A percentile compares a stretch with the other conserved stretches of the same genome.
These are phyloP conservation scores for Athalia circularis DNA, from an alignment of 2,888 invertebrate species.

Conservation along the genomic window DNA sequence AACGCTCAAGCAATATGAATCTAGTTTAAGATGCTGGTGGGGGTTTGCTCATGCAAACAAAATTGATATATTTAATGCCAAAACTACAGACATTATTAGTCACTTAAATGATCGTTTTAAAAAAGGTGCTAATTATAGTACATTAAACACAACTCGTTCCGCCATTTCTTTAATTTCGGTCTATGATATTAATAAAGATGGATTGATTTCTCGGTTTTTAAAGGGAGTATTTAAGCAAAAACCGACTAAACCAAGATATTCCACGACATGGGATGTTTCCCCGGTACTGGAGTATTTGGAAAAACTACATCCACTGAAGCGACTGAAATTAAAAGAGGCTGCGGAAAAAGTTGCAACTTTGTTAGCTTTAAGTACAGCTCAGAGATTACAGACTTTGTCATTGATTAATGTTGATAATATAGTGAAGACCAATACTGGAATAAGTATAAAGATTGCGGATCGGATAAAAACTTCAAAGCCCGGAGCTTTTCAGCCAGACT, in stretches of 20 bases:
- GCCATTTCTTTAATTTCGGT: too few species aligned
- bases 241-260: slow-evolving; percentile 51
- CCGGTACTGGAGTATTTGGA: slow-evolving; percentile 49
- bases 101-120: too few species aligned
- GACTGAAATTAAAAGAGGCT: slow-evolving; percentile 44
- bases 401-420: slow-evolving; percentile 50
- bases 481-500: slow-evolving; percentile 44
- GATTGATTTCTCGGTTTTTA: too few species aligned
- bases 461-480: slow-evolving; percentile 49
- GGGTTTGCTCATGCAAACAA: slow-evolving; percentile 29
- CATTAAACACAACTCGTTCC: too few species aligned
- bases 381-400: slow-evolving; percentile 50
- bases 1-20: slow-evolving; percentile 48
- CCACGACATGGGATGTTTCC: slow-evolving; percentile 50
- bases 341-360: slow-evolving; percentile 50
- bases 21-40: slow-evolving; percentile 48
- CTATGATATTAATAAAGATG: too few species aligned
- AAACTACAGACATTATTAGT: too few species aligned
- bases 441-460: slow-evolving; percentile 45
- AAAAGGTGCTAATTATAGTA: too few species aligned
- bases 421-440: neutral
- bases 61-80: too few species aligned
- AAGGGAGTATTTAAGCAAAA: slow-evolving; percentile 42
- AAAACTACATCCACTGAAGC: slow-evolving; percentile 32
- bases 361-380: slow-evolving; percentile 50